Evolutionary conservation across 92 coral and sea anemone genomes (phyloP), one percentile per base, ranked within the genome.

Genomic region (Zoanthus sociatus): DNA sequence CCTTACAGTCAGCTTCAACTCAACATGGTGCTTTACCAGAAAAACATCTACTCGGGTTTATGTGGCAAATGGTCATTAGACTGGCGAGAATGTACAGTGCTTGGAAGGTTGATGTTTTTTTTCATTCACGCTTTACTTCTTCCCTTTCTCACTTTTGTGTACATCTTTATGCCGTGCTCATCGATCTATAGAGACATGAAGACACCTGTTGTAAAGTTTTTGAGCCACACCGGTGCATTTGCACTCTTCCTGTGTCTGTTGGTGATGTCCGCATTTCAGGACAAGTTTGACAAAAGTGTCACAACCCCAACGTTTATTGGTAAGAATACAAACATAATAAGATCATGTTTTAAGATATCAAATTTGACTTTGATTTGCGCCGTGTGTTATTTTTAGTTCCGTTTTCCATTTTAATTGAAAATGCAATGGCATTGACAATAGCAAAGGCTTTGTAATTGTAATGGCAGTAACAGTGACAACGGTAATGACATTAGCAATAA

Each of bases 1-100:
- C 90, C 94, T 5, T 86, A 89, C 82, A 89, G 94, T 71, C 94
- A 89, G 78, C 87, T 92, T 12, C 89, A 89, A 17, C 88, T 89
- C 44, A 89, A 92, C 81, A 83, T 84, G 83, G 86, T 92, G 13
- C 30, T 92, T 8, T 90, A 92, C 87, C 79, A 78, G 17, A 32
- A 63, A 44, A 60, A 76, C 56, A 89, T 92, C 67, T 88, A 87
- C 78, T 81, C 87, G 17, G 73, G 42, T 17, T 30, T 92, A 26
- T 90, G 77, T 17, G 58, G 77, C 77, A 21, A 58, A 21, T 83
- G 55, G 61, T 71, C 90, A 11, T 71, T 83, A 33, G 64, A 76
- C 76, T 92, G 94, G 94, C 66, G 94, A 67, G 53, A 31, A 8
- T 74, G 92, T 21, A 67, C 87, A 13, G n/a, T 81, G 11, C 13